These are phyloP conservation scores for Apis cerana DNA, from an alignment of 1,140 invertebrate species.

Conservation along the genomic window DNA sequence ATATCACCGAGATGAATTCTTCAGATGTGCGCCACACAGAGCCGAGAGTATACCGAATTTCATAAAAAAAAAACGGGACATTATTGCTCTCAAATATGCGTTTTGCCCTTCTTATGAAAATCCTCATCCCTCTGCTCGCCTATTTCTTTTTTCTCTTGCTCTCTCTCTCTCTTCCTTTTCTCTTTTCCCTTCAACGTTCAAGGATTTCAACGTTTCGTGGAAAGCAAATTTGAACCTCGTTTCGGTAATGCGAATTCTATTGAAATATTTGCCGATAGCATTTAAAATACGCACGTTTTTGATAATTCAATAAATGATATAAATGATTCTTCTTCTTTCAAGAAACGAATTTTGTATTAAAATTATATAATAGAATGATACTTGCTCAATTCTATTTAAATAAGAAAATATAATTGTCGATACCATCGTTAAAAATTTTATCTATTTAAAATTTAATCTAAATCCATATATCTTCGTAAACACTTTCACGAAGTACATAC, in stretches of 20 bases:
- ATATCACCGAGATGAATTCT: slow-evolving; percentile 57
- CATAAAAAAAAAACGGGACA: slow-evolving; percentile 45
- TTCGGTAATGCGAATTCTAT: not conserved
- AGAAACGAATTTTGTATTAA: no score
- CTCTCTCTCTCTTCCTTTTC: not conserved
- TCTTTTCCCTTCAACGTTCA: not conserved
- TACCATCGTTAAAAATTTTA: no score
- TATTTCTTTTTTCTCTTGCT: not conserved
- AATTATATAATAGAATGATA: no score
- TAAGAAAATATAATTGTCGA: no score
- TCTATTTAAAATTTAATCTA: no score
- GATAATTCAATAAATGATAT: no score
- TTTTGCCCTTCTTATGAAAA: slow-evolving; percentile 47
- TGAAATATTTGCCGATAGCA: not conserved
- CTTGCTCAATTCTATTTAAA: no score
- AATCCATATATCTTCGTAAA: no score
- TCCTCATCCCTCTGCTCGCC: not conserved
- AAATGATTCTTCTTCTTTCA: no score
- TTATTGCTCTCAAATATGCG: slow-evolving; percentile 49
- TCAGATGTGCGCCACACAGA: slow-evolving; percentile 16
- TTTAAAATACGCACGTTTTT: no score
- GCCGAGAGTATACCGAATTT: slow-evolving; percentile 39
- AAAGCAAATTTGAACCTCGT: not conserved
- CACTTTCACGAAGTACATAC: no score
- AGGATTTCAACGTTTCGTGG: not conserved